Conservation (phyloP, 2,888 invertebrate genomes). For the Noctua pronuba region DNA sequence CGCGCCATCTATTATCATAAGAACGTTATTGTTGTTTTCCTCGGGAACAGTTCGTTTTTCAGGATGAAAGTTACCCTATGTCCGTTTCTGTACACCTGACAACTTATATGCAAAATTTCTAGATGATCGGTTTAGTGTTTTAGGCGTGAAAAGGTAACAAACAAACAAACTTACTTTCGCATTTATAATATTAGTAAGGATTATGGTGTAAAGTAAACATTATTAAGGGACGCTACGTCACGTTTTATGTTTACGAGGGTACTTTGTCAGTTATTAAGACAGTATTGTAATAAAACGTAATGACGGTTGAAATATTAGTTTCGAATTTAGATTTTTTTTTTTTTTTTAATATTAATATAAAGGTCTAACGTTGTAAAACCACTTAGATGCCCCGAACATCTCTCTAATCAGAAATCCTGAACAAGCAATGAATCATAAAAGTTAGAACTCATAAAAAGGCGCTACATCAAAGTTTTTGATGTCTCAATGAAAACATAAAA, state of each 20-base stretch:
- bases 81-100: too few species aligned
- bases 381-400: not conserved
- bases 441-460: slow-evolving; percentile 43
- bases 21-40: too few species aligned
- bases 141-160: too few species aligned
- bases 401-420: slow-evolving; percentile 16
- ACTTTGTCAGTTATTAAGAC: slow-evolving; percentile 22
- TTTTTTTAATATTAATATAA: not conserved
- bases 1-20: too few species aligned
- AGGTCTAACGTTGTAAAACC: not conserved
- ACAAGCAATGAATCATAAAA: slow-evolving; percentile 51
- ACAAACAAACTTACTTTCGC: too few species aligned
- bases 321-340: not conserved
- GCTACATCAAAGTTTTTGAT: slow-evolving; percentile 42
- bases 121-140: too few species aligned
- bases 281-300: not conserved
- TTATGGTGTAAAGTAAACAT: slow-evolving; percentile 50
- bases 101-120: too few species aligned
- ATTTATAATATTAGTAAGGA: too few species aligned
- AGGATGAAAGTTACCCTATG: too few species aligned
- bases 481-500: slow-evolving; percentile 37
- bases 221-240: slow-evolving; percentile 25
- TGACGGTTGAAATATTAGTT: not conserved
- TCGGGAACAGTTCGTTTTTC: too few species aligned
- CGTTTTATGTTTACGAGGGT: slow-evolving; percentile 16